Conservation (phyloP, 2,797 vertebrate species). For the Danionella dracula region DNA sequence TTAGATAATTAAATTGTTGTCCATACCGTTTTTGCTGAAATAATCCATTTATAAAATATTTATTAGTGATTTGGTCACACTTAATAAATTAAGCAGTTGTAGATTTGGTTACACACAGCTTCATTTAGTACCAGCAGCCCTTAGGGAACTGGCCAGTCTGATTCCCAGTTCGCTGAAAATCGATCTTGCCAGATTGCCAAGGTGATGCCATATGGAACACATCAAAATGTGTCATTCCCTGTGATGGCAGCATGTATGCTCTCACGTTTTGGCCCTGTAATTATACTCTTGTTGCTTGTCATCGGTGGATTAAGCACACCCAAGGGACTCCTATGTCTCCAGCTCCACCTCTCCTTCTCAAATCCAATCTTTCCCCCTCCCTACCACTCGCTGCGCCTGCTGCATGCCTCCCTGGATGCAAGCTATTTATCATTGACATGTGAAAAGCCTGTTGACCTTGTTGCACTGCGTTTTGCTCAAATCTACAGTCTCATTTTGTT, state of each 20-base stretch:
- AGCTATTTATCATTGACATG: conserved; percentile 45
- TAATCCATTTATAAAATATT: no score
- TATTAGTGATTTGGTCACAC: background rate
- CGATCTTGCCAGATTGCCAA: conserved; percentile 46
- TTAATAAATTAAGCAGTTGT: conserved; percentile 11
- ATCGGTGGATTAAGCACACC: conserved; percentile 22
- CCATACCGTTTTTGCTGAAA: no score
- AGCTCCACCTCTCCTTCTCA: conserved; percentile 8
- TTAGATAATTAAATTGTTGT: no score
- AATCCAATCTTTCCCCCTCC: background rate
- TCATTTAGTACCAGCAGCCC: background rate
- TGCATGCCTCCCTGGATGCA: background rate
- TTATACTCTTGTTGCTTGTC: conserved; percentile 29
- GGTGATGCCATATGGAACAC: conserved; percentile 41
- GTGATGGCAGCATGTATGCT: conserved; percentile 37
- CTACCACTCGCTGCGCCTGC: background rate
- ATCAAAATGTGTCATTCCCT: conserved; percentile 46
- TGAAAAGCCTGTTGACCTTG: conserved; percentile 39
- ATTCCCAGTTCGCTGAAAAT: conserved; percentile 42
- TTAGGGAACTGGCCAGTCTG: conserved; percentile 18
- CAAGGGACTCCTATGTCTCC: conserved; percentile 2
- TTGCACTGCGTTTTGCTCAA: conserved; percentile 18
- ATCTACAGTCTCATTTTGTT: background rate
- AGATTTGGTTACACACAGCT: background rate
- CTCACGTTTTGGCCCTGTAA: conserved; percentile 36